Base-by-base conservation (phyloP, 92 coral and sea anemone genomes). In the Phenganax marumi region DNA sequence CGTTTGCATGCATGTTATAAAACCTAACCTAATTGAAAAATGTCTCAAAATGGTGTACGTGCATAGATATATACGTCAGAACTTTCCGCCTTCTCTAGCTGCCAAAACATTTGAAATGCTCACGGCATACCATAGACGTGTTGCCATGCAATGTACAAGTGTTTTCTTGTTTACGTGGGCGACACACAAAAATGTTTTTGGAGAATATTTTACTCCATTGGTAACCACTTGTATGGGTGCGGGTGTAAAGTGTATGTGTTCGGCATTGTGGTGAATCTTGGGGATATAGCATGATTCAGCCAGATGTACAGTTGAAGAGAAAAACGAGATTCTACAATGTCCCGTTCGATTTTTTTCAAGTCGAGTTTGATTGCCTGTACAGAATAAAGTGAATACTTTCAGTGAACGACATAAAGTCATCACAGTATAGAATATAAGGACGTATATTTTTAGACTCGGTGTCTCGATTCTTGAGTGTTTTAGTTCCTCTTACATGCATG, bases 111-210 rank as follows among this genome's bases (percentile, higher is more conserved):
- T 10, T 66, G 18, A 66, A 22, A 7, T 25, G 72, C 49, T 12
- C 43, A 25, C 72, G 26, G 16, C 48, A 23, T 19, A 19, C 48
- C 2, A 7, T 14, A n/a, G 70, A n/a, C 14, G 49, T 33, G 72
- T 66, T 66, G 3, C 72, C 11, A 24, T 12, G 72, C 25, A 66
- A 64, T 11, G 43, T 33, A 10, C 33, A 39, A 66, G 72, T 66
- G 72, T 33, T 33, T 25, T 66, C 72, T 10, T 12, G 24, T 66
- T 66, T 66, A n/a, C 25, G 72, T 66, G 72, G 72, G 72, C 16
- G 48, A 33, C 12, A 13, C 8, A 66, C 50, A 66, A 66, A 24
- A 14, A 66, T 49, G 49, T 66, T 18, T 24, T 62, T 25, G 33
- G 8, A 11, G 33, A 12, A 62, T 0, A 19, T 62, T 62, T 19